Evolutionary conservation across 2,113 vertebrate genomes (phyloP).

Genomic region (Cololabis saira): DNA sequence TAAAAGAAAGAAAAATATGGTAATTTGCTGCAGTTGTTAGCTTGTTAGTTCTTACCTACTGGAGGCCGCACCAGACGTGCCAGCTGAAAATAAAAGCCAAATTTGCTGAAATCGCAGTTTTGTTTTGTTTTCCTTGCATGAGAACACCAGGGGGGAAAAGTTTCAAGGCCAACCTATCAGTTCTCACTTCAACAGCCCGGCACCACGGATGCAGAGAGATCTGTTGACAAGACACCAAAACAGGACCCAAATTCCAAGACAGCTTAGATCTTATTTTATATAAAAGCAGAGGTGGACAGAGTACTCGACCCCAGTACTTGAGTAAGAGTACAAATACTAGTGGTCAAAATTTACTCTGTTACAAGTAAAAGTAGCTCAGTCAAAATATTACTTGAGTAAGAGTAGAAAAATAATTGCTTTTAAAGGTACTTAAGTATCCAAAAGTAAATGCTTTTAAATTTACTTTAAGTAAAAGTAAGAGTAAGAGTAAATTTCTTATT

Average conservation of each 20-base stretch:
- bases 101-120: slow-evolving; percentile 44
- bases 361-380: too few relatives aligned
- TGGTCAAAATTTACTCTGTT: too few relatives aligned
- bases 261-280: background rate
- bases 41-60: slow-evolving; percentile 68
- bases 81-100: slow-evolving; percentile 40
- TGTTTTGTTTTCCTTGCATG: slow-evolving; percentile 36
- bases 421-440: too few relatives aligned
- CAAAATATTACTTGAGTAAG: too few relatives aligned
- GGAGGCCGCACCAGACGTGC: slow-evolving; percentile 52
- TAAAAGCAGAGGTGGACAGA: too few relatives aligned
- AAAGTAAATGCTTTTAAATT: too few relatives aligned
- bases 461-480: too few relatives aligned
- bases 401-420: too few relatives aligned
- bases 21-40: slow-evolving; percentile 68
- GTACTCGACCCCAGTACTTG: too few relatives aligned
- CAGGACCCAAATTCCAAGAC: slow-evolving; percentile 10
- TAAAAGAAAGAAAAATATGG: slow-evolving; percentile 64
- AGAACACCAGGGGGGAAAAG: slow-evolving; percentile 32
- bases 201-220: slow-evolving; percentile 1
- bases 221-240: slow-evolving; percentile 27
- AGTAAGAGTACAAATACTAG: too few relatives aligned
- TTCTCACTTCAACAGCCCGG: slow-evolving; percentile 32
- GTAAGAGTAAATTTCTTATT: too few relatives aligned
- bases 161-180: slow-evolving; percentile 37